Conservation (phyloP, 1,140 invertebrate genomes). For the Eciton burchellii region DNA sequence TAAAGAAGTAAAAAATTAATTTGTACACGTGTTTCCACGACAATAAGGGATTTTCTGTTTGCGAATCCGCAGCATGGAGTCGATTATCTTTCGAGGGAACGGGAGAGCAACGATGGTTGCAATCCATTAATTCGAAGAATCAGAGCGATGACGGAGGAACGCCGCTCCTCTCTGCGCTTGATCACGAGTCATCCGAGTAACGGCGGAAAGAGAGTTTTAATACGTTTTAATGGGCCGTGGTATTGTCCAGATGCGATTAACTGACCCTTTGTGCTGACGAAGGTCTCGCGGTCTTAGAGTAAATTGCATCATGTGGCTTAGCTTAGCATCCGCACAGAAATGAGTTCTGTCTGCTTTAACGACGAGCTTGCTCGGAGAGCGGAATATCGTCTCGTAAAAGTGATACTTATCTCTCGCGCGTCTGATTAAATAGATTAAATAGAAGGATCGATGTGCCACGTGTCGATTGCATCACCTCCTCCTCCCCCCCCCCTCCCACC, state of each 20-base stretch:
- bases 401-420: too few species aligned
- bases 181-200: conserved; percentile 46
- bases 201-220: conserved; percentile 31
- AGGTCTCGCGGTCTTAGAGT: conserved; percentile 38
- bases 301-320: conserved; percentile 40
- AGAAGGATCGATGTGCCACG: too few species aligned
- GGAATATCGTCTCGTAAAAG: too few species aligned
- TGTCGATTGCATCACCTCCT: too few species aligned
- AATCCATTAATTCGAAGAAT: conserved; percentile 47
- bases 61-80: too few species aligned
- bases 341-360: conserved; percentile 36
- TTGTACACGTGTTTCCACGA: too few species aligned
- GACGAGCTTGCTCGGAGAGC: neutral
- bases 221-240: conserved; percentile 49
- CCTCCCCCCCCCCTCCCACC: too few species aligned
- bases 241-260: conserved; percentile 52
- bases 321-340: conserved; percentile 4
- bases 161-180: conserved; percentile 38
- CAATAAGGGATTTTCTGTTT: too few species aligned
- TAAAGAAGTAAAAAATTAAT: too few species aligned
- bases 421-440: too few species aligned
- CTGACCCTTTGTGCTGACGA: conserved; percentile 44
- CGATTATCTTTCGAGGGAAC: conserved; percentile 29
- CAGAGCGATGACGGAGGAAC: neutral
- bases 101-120: conserved; percentile 8